Base-by-base conservation (phyloP, 2,888 invertebrate genomes). In the Lapara coniferarum region DNA sequence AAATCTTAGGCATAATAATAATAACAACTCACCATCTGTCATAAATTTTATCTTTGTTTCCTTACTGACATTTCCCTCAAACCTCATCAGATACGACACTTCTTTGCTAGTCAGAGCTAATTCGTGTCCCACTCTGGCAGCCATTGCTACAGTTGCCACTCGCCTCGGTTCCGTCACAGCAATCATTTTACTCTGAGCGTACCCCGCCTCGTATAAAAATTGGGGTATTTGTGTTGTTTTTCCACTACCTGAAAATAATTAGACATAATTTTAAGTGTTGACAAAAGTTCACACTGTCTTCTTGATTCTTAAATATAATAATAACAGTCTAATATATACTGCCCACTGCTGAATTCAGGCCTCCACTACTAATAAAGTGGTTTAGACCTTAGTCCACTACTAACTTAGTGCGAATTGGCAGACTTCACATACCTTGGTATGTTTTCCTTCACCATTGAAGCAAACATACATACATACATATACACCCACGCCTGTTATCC, bases 151-250 rank as follows among this genome's bases (percentile, higher is more conserved):
- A 0, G 99, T 99, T 0, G 99, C 99, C 0, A 99, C 99, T 80
- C 99, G 95, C n/a, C 99, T 94, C 0, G 99, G 99, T 85, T 99
- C 99, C 0, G 99, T 99, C 4, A 99, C 95, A 0, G 97, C 99
- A 77, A 99, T 98, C 90, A 98, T 95, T 85, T 96, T 96, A 73
- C 95, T 92, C 78, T 93, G 90, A 0, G 98, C 96, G 86, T 98
- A 99, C 0, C 98, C 99, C 0, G 98, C 98, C 93, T 99, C 99
- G 82, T 98, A 99, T 0, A 99, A 94, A 85, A 99, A 99, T 89
- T 99, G 99, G 0, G 99, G 99, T 12, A 99, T 96, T 92, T 99
- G 99, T 0, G 99, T 99, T 0, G 99, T 99, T 94, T 99, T 99
- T 14, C 99, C 99, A 76, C 97, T 97, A 13, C 95, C 95, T 91